Evolutionary conservation across 2,113 vertebrate species (phyloP), one percentile per base, ranked within the genome.

Genomic region (Elachura formosa): DNA sequence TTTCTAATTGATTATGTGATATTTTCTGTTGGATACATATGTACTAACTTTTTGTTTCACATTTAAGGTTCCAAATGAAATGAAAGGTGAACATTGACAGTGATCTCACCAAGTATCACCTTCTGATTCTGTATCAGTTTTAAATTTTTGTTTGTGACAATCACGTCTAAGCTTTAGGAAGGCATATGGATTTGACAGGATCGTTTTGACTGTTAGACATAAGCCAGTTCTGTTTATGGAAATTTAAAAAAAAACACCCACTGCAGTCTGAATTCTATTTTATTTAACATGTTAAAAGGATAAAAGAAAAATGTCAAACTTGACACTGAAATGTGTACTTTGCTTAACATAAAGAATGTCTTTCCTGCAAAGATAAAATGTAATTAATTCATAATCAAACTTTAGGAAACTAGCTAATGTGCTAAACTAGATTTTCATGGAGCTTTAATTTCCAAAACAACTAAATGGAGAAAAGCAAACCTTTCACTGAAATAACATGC

Each of bases 261-360:
- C 17, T 72, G 45, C 66, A 86, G 71, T 71, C 63, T 84, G 61
- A 75, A 28, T 84, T 96, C n/a, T 68, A 12, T 73, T 77, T 93
- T 94, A 84, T 86, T 93, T 90, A 87, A 81, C 77, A 66, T 48
- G 55, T 82, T 90, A 95, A 86, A 92, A n/a, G 56, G 24, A 58
- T 93, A 62, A 90, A 90, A 77, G 77, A 87, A 69, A 54, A 92
- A 93, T 54, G 77, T 76, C 88, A 92, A 41, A 29, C 14, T 63
- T 91, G 92, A 93, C 74, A 84, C 20, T 83, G 76, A 96, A 91
- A 94, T 77, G 40, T 73, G 17, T 51, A 45, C 41, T 90, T 80
- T 92, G 28, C 48, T n/a, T 71, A 61, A 78, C 34, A 48, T 51
- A 75, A 66, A 48, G 41, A 72, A 84, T 64, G 41, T 76, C 51